These are phyloP conservation scores for Mechanitis mazaeus DNA, from an alignment of 2,888 invertebrate species.

Conservation along the genomic window DNA sequence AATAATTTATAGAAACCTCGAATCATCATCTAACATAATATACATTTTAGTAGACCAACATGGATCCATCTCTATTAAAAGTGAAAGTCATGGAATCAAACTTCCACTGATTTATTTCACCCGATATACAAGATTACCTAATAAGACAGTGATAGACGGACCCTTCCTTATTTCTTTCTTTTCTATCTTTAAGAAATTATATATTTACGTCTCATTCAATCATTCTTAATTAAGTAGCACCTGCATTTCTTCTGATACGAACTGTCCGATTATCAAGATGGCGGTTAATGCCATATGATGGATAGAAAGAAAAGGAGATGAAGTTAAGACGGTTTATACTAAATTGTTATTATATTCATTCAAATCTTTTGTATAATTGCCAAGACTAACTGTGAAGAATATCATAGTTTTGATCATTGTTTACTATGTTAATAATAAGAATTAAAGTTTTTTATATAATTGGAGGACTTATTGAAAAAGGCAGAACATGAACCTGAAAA, in stretches of 20 bases:
- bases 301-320: neutral
- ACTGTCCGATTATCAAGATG: neutral
- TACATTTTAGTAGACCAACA: neutral
- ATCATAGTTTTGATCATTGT: too few species aligned
- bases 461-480: too few species aligned
- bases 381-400: too few species aligned
- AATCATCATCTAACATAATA: neutral
- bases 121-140: conserved; percentile 2
- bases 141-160: conserved; percentile 6
- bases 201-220: conserved; percentile 6
- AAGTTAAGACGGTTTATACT: too few species aligned
- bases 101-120: neutral
- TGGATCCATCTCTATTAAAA: conserved; percentile 4
- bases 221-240: conserved; percentile 1
- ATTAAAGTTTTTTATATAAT: too few species aligned
- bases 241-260: neutral
- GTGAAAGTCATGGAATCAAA: conserved; percentile 6
- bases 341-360: too few species aligned
- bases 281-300: neutral
- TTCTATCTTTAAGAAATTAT: conserved; percentile 1
- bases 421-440: too few species aligned
- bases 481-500: too few species aligned
- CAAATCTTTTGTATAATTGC: too few species aligned
- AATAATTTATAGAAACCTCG: too few species aligned
- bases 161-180: neutral